Percentiles rank a stretch among this genome's conserved stretches.
phyloP scores from a whole-genome alignment of 2,113 vertebrate genomes.

The Hippocampus barbouri region DNA sequence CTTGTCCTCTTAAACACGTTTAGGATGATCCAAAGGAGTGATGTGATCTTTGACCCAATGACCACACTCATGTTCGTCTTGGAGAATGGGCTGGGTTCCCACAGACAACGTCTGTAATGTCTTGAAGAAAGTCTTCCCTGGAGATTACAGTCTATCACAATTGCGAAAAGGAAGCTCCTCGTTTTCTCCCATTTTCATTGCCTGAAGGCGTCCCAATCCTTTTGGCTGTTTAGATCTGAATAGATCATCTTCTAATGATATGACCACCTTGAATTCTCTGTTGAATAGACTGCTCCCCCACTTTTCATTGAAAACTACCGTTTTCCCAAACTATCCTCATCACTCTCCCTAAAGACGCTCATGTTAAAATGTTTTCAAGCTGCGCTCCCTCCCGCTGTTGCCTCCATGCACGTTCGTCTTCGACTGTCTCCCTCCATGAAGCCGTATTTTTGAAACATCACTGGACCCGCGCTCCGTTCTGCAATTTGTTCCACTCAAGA shows the following conservation, averaged over 20 bases:
- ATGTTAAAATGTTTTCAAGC: constrained; percentile 58
- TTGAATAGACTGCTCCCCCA: neutral
- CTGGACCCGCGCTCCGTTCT: constrained; percentile 48
- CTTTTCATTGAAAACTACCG: neutral
- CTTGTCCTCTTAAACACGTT: neutral
- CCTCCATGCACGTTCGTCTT: constrained; percentile 58
- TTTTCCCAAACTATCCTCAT: neutral
- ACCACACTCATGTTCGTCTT: no score
- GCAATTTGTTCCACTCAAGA: constrained; percentile 52
- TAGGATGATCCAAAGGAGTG: no score
- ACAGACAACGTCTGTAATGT: neutral
- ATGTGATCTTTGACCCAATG: no score
- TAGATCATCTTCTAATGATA: no score
- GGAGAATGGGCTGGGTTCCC: no score
- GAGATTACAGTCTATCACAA: neutral
- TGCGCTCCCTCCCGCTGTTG: constrained; percentile 25
- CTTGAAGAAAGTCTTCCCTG: neutral
- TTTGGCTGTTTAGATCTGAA: neutral
- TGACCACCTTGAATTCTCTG: neutral
- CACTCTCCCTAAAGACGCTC: constrained; percentile 10
- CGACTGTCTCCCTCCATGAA: constrained; percentile 56
- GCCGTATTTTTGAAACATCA: constrained; percentile 65
- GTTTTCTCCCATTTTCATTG: constrained; percentile 13
- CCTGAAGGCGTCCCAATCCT: neutral
- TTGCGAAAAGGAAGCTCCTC: neutral